Conservation (phyloP, 2,797 vertebrate genomes). For the Phalanger gymnotis region DNA sequence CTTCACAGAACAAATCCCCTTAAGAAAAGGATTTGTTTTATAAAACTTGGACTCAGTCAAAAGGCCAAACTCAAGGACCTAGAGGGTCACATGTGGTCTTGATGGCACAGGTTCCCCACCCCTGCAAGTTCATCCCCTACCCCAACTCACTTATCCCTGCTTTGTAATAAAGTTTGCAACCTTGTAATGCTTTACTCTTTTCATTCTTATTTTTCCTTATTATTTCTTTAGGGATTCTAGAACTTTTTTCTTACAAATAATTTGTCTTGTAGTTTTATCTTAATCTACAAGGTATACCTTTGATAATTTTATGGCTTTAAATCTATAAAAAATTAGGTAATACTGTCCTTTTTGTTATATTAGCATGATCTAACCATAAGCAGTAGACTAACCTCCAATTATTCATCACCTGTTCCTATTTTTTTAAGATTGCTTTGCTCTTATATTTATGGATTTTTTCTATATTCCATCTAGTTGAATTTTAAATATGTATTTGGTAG, state of each 20-base stretch:
- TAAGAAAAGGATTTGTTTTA: too few relatives aligned
- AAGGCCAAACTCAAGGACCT: too few relatives aligned
- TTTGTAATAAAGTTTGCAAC: background rate
- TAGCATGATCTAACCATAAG: background rate
- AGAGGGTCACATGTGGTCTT: too few relatives aligned
- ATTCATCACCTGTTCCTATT: too few relatives aligned
- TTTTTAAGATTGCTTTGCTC: too few relatives aligned
- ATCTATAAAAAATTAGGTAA: background rate
- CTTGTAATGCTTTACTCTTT: background rate
- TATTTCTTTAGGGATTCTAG: background rate
- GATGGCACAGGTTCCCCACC: too few relatives aligned
- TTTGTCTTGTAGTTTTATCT: background rate
- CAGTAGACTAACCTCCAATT: too few relatives aligned
- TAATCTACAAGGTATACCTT: background rate
- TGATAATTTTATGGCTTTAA: background rate
- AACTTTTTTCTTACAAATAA: background rate
- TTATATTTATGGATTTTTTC: too few relatives aligned
- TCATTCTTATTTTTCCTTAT: background rate
- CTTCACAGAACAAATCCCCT: too few relatives aligned
- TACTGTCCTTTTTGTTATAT: background rate
- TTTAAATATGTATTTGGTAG: too few relatives aligned
- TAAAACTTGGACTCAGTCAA: too few relatives aligned
- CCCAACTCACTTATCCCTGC: background rate
- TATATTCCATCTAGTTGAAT: too few relatives aligned
- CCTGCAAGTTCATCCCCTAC: background rate